Base-by-base conservation (phyloP, 2,888 invertebrate genomes). In the Anoplius nigerrimus region DNA sequence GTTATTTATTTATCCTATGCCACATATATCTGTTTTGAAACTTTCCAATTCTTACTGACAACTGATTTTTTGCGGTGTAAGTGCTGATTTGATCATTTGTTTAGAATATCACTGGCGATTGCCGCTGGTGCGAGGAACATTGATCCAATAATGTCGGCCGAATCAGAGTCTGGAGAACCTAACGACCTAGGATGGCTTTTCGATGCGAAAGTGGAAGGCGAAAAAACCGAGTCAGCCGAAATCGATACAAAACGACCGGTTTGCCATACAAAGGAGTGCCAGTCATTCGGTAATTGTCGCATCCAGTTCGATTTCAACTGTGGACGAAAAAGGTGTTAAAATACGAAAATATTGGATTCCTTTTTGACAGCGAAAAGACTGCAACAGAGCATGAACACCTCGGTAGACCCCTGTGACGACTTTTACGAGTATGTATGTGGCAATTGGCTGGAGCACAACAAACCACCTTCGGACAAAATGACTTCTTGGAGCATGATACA, bases 351-450 rank as follows among this genome's bases (percentile, higher is more conserved):
- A 8, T 6, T 42, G 6, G 13, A 13, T 13, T 42, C 42, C 13
- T 13, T 6, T 13, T 8, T 42, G n/a, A 5, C 18, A 51, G 71
- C 69, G 2, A n/a, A 24, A n/a, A 34, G 58, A 16, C 21, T 62
- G 43, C 20, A 42, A 20, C 18, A 21, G 24, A 57, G 71, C 13
- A 78, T 82, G 68, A 67, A 84, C 53, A 64, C 73, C 55, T 71
- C 69, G 6, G 66, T 68, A 2, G 65, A 84, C 69, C 84, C 83
- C 5, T 84, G 83, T 27, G 69, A 80, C 0, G 59, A 83, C 58
- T 83, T 83, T 59, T 81, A 80, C 59, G 77, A 83, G 8, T 83
- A 75, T 20, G 59, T 75, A 0, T 84, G 84, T 52, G 81, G 82
- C 27, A 75, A 74, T 8, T 84, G 76, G 75, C 62, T n/a, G n/a